A percentile compares a stretch with the other conserved stretches of the same genome.
Conservation (phyloP, 1,140 invertebrate genomes). For the Drosophila triauraria region DNA sequence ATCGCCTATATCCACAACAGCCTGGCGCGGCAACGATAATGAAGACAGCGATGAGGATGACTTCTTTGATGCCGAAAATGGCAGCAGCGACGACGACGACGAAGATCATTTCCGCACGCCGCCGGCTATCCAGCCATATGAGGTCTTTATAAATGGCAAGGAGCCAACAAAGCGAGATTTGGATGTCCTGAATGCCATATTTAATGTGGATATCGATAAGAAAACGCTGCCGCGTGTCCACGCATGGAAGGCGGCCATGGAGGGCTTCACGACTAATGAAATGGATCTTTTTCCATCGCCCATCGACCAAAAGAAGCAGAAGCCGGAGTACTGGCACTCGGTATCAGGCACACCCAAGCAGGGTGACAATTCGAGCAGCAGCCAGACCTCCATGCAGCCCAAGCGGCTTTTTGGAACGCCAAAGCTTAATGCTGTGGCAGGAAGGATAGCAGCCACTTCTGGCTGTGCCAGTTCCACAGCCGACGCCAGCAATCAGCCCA, state of each 20-base stretch:
- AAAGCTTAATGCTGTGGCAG: constrained; percentile 35
- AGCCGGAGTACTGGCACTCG: constrained; percentile 10
- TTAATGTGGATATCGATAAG: constrained; percentile 85
- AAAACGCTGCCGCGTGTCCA: constrained; percentile 88
- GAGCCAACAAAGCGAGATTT: constrained; percentile 89
- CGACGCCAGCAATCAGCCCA: not conserved
- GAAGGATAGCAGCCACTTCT: not conserved
- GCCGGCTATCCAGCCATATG: not conserved
- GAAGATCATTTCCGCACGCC: constrained; percentile 6
- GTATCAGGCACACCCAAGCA: not conserved
- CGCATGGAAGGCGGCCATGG: constrained; percentile 88
- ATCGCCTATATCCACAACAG: not conserved
- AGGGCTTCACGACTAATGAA: constrained; percentile 86
- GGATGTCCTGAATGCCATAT: constrained; percentile 89
- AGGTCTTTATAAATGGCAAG: constrained; percentile 76
- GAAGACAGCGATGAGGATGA: constrained; percentile 1
- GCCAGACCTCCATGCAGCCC: constrained; percentile 9
- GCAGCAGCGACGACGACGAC: not conserved
- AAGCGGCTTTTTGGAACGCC: constrained; percentile 48
- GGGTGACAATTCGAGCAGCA: not conserved
- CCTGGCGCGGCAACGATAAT: not conserved
- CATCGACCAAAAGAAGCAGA: constrained; percentile 41
- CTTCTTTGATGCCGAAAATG: constrained; percentile 5
- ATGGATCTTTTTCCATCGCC: constrained; percentile 85
- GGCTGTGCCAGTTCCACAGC: not conserved